Percentiles rank a stretch among this genome's conserved stretches.
These are phyloP conservation scores for Pemphigus obesinymphae DNA, from an alignment of 1,140 invertebrate species.

Conservation along the genomic window DNA sequence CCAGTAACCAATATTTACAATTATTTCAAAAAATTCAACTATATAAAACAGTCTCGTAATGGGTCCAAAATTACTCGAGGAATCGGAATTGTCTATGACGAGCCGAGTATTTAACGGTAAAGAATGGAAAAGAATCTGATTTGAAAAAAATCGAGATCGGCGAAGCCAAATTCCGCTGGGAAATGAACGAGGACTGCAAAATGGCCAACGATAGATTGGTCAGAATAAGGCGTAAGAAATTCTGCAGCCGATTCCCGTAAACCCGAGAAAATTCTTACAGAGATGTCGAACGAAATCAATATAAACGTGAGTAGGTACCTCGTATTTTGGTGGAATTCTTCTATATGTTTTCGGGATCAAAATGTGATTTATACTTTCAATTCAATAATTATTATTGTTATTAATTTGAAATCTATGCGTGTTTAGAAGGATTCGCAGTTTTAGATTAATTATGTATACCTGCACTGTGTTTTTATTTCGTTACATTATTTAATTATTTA, in stretches of 20 bases:
- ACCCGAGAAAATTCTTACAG: conserved; percentile 70
- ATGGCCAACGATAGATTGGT: conserved; percentile 97
- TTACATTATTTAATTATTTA: background rate
- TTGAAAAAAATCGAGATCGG: conserved; percentile 71
- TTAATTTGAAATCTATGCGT: background rate
- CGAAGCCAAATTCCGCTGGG: conserved; percentile 84
- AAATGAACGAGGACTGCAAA: conserved; percentile 94
- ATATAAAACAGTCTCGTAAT: conserved; percentile 98
- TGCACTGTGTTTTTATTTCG: background rate
- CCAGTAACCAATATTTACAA: conserved; percentile 96
- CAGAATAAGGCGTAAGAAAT: conserved; percentile 95
- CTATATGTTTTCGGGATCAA: conserved; percentile 9
- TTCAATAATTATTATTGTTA: background rate
- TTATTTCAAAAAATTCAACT: conserved; percentile 97
- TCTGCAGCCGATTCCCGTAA: conserved; percentile 91
- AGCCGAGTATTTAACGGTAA: conserved; percentile 52
- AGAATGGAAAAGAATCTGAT: conserved; percentile 56
- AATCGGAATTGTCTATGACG: conserved; percentile 68
- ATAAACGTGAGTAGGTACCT: background rate
- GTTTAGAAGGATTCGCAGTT: background rate
- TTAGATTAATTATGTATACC: background rate
- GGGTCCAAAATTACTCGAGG: conserved; percentile 85
- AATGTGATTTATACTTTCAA: conserved; percentile 9
- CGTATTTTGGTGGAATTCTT: background rate
- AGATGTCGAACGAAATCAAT: conserved; percentile 47